Percentiles rank a stretch among this genome's conserved stretches.
Evolutionary conservation across 2,113 vertebrate species (phyloP).

Genomic region (Poeciliopsis occidentalis): DNA sequence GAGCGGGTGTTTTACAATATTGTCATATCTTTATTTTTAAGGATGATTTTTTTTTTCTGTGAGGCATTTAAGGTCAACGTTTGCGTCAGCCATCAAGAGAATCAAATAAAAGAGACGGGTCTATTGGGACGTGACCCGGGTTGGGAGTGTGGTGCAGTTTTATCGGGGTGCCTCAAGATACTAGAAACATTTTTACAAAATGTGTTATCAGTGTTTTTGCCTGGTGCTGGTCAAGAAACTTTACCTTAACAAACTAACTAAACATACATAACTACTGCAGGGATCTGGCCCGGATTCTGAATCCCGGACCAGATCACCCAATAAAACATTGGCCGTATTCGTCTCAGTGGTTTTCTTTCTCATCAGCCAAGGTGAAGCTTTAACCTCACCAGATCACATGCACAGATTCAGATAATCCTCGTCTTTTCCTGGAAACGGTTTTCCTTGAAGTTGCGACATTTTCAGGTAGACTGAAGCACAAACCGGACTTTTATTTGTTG

Average conservation of each 20-base stretch:
- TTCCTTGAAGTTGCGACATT: conserved; percentile 14
- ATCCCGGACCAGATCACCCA: conserved; percentile 54
- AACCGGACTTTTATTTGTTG: conserved; percentile 52
- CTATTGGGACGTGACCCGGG: background rate
- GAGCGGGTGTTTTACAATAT: background rate
- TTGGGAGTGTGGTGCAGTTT: background rate
- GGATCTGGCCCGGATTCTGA: conserved; percentile 41
- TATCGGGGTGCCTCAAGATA: background rate
- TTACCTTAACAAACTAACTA: conserved; percentile 21
- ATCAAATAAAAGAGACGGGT: background rate
- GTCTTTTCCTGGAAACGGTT: conserved; percentile 5
- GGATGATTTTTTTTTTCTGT: conserved; percentile 13
- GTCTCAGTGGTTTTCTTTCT: conserved; percentile 29
- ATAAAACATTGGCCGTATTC: conserved; percentile 69
- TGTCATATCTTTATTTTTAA: background rate
- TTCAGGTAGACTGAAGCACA: conserved; percentile 51
- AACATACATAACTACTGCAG: conserved; percentile 15
- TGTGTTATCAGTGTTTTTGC: conserved; percentile 20
- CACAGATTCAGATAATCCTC: background rate
- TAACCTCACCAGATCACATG: background rate
- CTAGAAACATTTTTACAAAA: background rate
- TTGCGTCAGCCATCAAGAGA: conserved; percentile 18
- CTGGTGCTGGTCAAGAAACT: conserved; percentile 3
- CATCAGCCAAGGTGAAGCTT: background rate
- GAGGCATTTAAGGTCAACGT: conserved; percentile 49